These are phyloP conservation scores for Dryadula phaetusa DNA, from an alignment of 2,888 invertebrate species.

Conservation along the genomic window DNA sequence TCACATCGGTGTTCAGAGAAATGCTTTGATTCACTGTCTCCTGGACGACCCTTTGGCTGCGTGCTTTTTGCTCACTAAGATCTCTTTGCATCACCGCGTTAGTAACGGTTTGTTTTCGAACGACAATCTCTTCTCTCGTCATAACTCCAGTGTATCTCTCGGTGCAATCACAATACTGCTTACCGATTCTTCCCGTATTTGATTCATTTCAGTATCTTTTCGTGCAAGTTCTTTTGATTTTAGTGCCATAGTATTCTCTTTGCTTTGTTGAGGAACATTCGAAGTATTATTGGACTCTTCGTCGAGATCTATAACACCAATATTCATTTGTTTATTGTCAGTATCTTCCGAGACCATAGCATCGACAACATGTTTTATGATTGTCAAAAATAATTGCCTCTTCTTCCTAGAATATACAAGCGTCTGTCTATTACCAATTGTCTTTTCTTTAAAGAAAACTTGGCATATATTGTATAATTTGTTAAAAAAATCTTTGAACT, in stretches of 20 bases:
- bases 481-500: not conserved
- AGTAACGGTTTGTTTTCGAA: not conserved
- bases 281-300: too few species aligned
- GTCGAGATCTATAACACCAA: not conserved
- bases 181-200: too few species aligned
- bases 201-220: not conserved
- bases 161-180: not conserved
- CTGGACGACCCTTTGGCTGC: not conserved
- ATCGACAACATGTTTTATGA: not conserved
- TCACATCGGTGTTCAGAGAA: not conserved
- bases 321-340: not conserved
- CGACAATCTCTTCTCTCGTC: not conserved
- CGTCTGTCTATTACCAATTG: not conserved
- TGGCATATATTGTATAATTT: not conserved
- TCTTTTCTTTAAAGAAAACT: not conserved
- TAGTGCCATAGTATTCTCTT: not conserved
- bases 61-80: not conserved
- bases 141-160: not conserved
- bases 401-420: not conserved
- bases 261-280: not conserved
- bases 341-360: not conserved
- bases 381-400: not conserved
- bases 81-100: not conserved
- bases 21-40: not conserved
- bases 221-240: not conserved